Conservation (phyloP, 2,113 vertebrate genomes). For the Poicephalus meyeri region DNA sequence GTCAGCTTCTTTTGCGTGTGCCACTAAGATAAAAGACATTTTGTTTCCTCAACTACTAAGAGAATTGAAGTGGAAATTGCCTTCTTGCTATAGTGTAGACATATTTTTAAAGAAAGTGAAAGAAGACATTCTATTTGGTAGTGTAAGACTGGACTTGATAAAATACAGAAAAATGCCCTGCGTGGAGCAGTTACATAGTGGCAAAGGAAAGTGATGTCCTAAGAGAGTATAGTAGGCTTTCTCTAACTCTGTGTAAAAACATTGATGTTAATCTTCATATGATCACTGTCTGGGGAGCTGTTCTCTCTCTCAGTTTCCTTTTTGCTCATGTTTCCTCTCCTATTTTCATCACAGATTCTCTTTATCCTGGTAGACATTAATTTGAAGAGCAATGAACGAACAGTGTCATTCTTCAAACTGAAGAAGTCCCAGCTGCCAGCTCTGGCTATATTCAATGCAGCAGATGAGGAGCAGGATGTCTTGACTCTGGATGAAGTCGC, state of each 20-base stretch:
- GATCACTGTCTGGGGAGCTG: neutral
- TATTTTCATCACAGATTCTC: conserved; percentile 80
- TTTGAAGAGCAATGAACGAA: conserved; percentile 74
- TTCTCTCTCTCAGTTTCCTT: neutral
- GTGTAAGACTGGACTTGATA: neutral
- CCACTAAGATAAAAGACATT: neutral
- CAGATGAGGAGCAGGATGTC: conserved; percentile 81
- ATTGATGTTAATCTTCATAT: neutral
- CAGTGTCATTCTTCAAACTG: conserved; percentile 84
- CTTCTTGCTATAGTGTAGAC: neutral
- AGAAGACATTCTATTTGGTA: neutral
- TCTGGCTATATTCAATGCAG: conserved; percentile 80
- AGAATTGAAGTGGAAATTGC: neutral
- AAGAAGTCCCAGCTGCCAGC: conserved; percentile 84
- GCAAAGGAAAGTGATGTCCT: neutral
- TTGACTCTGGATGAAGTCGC: conserved; percentile 77
- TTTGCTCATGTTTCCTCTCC: neutral
- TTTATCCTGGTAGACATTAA: conserved; percentile 87
- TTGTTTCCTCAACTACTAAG: neutral
- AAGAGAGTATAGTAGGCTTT: neutral
- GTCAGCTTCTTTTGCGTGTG: neutral
- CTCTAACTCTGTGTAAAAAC: neutral
- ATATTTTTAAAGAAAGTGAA: neutral
- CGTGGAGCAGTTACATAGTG: neutral
- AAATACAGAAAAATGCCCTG: neutral